Percentiles rank a stretch among this genome's conserved stretches.
Conservation (phyloP, 2,113 vertebrate species). For the Cathartes aura region DNA sequence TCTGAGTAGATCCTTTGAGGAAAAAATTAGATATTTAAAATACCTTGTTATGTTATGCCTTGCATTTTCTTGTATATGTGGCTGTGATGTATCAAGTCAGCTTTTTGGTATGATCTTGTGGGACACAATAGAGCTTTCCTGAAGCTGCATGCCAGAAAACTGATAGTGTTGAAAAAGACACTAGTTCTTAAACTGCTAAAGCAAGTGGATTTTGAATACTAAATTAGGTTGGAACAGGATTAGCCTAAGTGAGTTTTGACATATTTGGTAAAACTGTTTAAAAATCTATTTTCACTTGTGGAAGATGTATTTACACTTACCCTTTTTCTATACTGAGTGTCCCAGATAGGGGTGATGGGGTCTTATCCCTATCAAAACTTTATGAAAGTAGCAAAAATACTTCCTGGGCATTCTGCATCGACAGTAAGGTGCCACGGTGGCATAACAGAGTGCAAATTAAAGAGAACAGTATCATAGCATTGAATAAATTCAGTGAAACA, state of each 20-base stretch:
- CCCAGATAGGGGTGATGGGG: not conserved
- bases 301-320: not conserved
- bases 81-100: not conserved
- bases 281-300: not conserved
- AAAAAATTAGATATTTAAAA: not conserved
- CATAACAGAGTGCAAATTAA: not conserved
- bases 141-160: not conserved
- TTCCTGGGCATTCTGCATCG: not conserved
- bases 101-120: not conserved
- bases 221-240: not conserved
- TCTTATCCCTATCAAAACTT: not conserved
- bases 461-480: not conserved
- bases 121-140: not conserved
- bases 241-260: not conserved
- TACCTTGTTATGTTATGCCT: not conserved
- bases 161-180: not conserved
- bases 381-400: not conserved
- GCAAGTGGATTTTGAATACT: not conserved
- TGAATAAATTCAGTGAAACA: accelerated
- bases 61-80: not conserved
- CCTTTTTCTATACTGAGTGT: not conserved
- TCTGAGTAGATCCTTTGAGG: not conserved
- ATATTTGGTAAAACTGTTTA: not conserved
- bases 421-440: not conserved
- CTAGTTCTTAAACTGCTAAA: not conserved